Percentiles rank a stretch among this genome's conserved stretches.
Evolutionary conservation across 1,140 invertebrate genomes (phyloP).

Genomic region (Tachypleus tridentatus): DNA sequence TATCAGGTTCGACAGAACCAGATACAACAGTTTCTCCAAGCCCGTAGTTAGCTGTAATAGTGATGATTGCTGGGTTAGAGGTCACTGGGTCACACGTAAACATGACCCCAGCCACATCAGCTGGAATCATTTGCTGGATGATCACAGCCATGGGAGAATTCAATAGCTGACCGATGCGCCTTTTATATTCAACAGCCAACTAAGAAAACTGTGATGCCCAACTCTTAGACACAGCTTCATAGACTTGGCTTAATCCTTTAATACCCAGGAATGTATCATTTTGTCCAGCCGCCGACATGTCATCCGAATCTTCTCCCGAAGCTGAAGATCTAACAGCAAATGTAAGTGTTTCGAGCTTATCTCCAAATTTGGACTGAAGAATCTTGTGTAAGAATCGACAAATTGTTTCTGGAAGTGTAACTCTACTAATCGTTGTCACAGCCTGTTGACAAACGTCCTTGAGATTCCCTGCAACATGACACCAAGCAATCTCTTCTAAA

Average conservation of each 20-base stretch:
- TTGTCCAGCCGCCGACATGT: conserved; percentile 69
- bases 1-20: conserved; percentile 57
- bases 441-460: conserved; percentile 21
- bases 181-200: conserved; percentile 56
- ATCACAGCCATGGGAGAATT: conserved; percentile 61
- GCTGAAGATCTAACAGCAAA: conserved; percentile 8
- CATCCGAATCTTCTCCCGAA: conserved; percentile 54
- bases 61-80: conserved; percentile 49
- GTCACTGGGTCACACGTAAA: conserved; percentile 62
- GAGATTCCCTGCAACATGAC: conserved; percentile 15
- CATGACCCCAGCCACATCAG: conserved; percentile 59
- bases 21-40: conserved; percentile 65
- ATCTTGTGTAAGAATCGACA: conserved; percentile 23
- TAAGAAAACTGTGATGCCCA: conserved; percentile 66
- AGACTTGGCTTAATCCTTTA: conserved; percentile 35
- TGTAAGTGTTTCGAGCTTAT: conserved; percentile 1
- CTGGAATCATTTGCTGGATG: conserved; percentile 58
- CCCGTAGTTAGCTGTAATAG: conserved; percentile 65
- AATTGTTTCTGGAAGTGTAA: conserved; percentile 5
- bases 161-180: conserved; percentile 43
- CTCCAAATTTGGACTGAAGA: conserved; percentile 25
- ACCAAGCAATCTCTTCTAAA: conserved; percentile 23
- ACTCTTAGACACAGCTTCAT: conserved; percentile 49
- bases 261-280: conserved; percentile 62
- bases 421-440: not conserved